A percentile compares a stretch with the other conserved stretches of the same genome.
Conservation (phyloP, 2,113 vertebrate genomes). For the Pangasianodon gigas region DNA sequence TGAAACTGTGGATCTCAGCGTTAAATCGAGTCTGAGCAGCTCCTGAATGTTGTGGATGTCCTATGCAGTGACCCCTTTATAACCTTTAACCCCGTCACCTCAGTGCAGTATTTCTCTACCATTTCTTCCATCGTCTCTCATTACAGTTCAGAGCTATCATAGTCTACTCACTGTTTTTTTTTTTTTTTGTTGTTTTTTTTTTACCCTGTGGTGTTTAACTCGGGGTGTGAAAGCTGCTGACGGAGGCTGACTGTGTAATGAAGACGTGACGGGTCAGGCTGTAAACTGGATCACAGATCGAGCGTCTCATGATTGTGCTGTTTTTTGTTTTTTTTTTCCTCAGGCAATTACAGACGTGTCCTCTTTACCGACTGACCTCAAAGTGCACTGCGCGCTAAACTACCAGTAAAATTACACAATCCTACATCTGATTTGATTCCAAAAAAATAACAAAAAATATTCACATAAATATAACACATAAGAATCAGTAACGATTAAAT, state of each 20-base stretch:
- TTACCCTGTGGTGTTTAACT: background rate
- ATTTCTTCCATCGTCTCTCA: background rate
- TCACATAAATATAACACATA: background rate
- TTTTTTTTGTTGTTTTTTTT: background rate
- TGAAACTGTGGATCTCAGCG: background rate
- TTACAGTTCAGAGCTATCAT: background rate
- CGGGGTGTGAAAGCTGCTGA: background rate
- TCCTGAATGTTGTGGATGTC: background rate
- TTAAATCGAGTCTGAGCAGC: background rate
- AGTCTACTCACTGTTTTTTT: background rate
- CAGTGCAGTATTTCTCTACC: background rate
- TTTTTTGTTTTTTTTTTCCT: background rate
- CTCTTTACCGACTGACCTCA: conserved; percentile 30
- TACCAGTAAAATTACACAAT: background rate
- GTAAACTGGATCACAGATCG: background rate
- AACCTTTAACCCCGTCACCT: background rate
- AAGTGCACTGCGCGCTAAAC: background rate
- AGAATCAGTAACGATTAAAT: background rate
- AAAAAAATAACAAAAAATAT: background rate
- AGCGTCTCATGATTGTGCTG: background rate
- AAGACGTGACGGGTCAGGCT: background rate
- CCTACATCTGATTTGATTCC: background rate
- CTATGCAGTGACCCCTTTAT: background rate
- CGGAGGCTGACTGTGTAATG: background rate
- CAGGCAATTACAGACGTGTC: conserved; percentile 13